phyloP scores from a whole-genome alignment of 2,888 invertebrate genomes.

The Himalopsyche japonica region DNA sequence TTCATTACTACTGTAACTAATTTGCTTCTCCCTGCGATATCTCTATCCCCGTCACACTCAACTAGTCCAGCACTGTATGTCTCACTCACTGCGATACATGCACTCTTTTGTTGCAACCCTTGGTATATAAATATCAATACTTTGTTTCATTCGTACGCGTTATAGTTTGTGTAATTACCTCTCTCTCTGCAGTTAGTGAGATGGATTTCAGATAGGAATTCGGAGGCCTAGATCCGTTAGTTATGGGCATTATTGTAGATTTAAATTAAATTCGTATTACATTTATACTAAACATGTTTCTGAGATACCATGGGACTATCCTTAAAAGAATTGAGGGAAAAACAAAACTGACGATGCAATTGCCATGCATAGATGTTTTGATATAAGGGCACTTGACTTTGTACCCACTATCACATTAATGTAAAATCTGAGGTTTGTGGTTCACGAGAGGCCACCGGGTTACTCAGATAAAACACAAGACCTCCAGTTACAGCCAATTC shows the following conservation, averaged over 20 bases:
- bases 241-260: background rate
- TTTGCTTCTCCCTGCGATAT: slow-evolving; percentile 11
- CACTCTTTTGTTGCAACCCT: background rate
- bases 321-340: too few species aligned
- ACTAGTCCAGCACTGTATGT: background rate
- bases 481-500: too few species aligned
- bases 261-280: background rate
- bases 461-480: too few species aligned
- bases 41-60: background rate
- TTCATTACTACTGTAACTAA: slow-evolving; percentile 30
- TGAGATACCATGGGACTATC: too few species aligned
- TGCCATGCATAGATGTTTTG: too few species aligned
- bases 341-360: too few species aligned
- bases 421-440: too few species aligned
- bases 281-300: too few species aligned
- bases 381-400: too few species aligned
- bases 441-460: too few species aligned
- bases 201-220: background rate
- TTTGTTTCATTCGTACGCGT: background rate
- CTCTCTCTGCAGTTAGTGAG: background rate
- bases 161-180: background rate
- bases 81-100: background rate
- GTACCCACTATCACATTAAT: too few species aligned
- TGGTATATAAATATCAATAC: background rate
- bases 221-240: background rate